Conservation (phyloP, 2,113 vertebrate species). For the Delphinus delphis region DNA sequence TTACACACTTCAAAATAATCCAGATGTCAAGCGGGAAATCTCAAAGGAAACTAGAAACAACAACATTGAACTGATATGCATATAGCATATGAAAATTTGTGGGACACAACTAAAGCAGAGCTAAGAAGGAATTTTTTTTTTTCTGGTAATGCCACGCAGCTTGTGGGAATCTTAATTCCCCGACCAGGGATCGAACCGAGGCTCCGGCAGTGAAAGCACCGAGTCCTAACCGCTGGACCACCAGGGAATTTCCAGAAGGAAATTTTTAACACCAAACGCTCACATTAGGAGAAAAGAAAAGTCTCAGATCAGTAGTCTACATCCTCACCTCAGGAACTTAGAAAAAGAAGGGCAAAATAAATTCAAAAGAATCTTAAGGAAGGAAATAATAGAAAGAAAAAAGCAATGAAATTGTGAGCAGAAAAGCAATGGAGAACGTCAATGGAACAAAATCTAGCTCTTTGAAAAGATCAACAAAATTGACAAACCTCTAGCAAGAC, state of each 20-base stretch:
- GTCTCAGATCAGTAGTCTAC: neutral
- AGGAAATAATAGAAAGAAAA: neutral
- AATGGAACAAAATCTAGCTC: neutral
- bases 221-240: too few relatives aligned
- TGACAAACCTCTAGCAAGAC: neutral
- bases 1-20: conserved; percentile 9
- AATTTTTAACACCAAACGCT: neutral
- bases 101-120: neutral
- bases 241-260: neutral
- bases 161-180: too few relatives aligned
- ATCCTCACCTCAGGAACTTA: neutral
- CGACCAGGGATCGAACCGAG: too few relatives aligned
- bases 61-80: neutral
- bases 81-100: neutral
- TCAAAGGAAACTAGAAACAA: neutral
- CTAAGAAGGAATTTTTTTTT: neutral
- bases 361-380: neutral
- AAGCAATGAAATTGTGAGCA: neutral
- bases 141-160: too few relatives aligned
- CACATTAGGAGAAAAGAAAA: neutral
- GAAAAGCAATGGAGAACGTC: neutral
- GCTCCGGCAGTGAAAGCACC: too few relatives aligned
- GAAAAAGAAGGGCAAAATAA: neutral
- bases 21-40: neutral
- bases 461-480: neutral